These are phyloP conservation scores for Patella ulyssiponensis DNA, from an alignment of 2,888 invertebrate genomes.

Conservation along the genomic window DNA sequence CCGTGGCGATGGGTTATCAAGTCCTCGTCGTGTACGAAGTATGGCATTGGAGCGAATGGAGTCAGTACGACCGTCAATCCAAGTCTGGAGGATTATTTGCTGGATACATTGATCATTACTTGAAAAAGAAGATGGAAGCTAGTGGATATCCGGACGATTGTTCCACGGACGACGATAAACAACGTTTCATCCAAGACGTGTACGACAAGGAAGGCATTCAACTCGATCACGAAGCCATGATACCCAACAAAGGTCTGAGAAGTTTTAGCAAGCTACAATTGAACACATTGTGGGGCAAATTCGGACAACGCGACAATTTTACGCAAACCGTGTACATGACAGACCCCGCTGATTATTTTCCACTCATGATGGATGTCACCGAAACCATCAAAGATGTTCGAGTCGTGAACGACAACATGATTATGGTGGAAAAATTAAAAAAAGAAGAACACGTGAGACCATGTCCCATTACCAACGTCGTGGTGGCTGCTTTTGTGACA, in stretches of 20 bases:
- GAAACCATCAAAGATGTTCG: conserved; percentile 1
- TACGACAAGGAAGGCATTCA: not conserved
- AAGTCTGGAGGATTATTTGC: no score
- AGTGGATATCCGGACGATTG: conserved; percentile 1
- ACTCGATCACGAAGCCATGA: not conserved
- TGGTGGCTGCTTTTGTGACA: no score
- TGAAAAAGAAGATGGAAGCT: not conserved
- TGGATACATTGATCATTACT: not conserved
- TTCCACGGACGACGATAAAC: not conserved
- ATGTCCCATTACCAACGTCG: no score
- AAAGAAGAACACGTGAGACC: no score
- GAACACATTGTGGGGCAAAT: not conserved
- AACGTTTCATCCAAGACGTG: not conserved
- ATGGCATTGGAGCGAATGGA: no score
- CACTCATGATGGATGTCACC: not conserved
- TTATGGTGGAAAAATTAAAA: no score
- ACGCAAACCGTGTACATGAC: not conserved
- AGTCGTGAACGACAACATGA: not conserved
- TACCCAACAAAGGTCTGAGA: not conserved
- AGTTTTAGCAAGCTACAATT: not conserved
- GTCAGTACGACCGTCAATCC: not conserved
- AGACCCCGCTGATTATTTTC: not conserved
- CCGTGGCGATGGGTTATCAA: no score
- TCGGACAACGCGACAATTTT: conserved; percentile 1
- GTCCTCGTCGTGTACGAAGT: no score